Base-by-base conservation (phyloP, 37 sponge, comb jelly and placozoan species). In the Spongilla lacustris region DNA sequence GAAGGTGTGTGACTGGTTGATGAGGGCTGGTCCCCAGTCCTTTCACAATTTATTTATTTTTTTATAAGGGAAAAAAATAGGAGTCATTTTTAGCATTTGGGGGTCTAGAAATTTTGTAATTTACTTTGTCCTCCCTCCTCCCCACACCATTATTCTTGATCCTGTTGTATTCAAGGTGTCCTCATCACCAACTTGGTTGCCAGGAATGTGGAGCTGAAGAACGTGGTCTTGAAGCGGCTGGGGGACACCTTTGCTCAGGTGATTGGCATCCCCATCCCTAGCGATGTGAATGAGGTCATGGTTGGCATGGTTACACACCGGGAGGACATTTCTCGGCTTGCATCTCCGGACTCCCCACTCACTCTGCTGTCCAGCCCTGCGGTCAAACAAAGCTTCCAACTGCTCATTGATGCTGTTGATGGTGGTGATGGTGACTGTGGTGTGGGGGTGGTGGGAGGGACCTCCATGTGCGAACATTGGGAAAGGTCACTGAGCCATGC, bases 271-370 rank as follows among this genome's bases (percentile, higher is more conserved):
- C 48, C 80, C 30, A 35, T 84, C 11, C 81, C 71, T 32, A 83
- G 81, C 29, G 91, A 91, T n/a, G 73, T 86, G 41, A 86, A 87
- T 35, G 91, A 91, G 30, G 36, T 82, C 13, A 67, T 91, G 35
- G 73, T 91, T 13, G 86, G 69, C 25, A 26, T 74, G 81, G 69
- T 73, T 11, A n/a, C 30, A 28, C 22, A 33, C 33, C 49, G 76
- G 22, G 84, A 30, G 32, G 77, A 77, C 5, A 35, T 77, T 41
- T 41, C 41, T 6, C 41, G 6, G 71, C 28, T 69, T 2, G 71
- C 41, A 6, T 41, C 41, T 41, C 41, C 41, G 6, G 41, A 41
- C 41, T 41, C 41, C 41, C 41, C 41, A 3, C 41, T 41, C 41
- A 6, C 6, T 6, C 41, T 41, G 41, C 41, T 41, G 41, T 41